Percentiles rank a stretch among this genome's conserved stretches.
Conservation (phyloP, 2,113 vertebrate genomes). For the Dinomys branickii region DNA sequence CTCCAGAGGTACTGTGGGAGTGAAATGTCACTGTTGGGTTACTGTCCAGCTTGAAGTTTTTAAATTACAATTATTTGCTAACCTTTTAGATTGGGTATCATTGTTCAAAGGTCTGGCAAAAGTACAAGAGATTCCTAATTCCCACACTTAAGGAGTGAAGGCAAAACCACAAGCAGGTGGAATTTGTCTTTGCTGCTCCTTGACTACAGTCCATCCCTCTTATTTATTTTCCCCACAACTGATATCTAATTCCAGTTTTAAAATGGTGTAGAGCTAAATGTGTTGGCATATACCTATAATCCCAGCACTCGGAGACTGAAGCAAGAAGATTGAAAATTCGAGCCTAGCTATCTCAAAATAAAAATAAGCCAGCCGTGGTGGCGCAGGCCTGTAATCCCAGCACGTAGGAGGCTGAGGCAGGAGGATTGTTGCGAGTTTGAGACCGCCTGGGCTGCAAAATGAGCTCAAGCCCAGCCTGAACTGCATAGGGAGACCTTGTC, state of each 20-base stretch:
- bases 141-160: not conserved
- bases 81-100: conserved; percentile 19
- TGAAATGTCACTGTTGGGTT: conserved; percentile 57
- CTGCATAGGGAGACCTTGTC: too few species aligned
- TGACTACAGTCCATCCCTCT: not conserved
- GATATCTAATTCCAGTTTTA: conserved; percentile 6
- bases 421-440: too few species aligned
- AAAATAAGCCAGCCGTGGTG: not conserved
- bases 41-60: conserved; percentile 47
- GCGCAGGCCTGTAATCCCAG: too few species aligned
- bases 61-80: conserved; percentile 32
- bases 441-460: too few species aligned
- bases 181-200: not conserved
- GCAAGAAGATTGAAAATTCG: not conserved
- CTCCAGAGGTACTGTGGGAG: conserved; percentile 89
- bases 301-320: not conserved
- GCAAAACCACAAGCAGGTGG: not conserved
- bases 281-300: not conserved
- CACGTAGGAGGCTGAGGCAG: too few species aligned
- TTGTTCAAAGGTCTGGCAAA: not conserved
- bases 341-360: not conserved
- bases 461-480: too few species aligned
- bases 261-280: not conserved
- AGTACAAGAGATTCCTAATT: not conserved
- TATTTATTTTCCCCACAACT: not conserved